phyloP scores from a whole-genome alignment of 2,797 vertebrate genomes.

The Anolis apletophallus region DNA sequence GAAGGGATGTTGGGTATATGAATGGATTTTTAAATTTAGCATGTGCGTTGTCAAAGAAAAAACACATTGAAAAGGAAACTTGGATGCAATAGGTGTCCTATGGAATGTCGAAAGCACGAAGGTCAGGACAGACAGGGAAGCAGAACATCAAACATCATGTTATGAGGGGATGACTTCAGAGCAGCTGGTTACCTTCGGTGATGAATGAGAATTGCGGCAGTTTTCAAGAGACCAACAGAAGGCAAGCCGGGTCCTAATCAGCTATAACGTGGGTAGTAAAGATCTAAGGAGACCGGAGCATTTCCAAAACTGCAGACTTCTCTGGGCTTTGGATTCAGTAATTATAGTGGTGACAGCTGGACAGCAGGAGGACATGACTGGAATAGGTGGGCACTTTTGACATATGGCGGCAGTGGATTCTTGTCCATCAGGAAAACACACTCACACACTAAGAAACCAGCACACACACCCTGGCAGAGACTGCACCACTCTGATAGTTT shows the following conservation, averaged over 20 bases:
- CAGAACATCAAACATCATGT: constrained; percentile 21
- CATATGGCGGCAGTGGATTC: constrained; percentile 73
- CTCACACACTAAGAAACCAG: constrained; percentile 38
- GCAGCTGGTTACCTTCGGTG: constrained; percentile 63
- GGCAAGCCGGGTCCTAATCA: constrained; percentile 79
- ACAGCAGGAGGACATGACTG: constrained; percentile 74
- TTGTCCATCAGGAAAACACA: constrained; percentile 66
- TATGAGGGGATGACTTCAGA: constrained; percentile 27
- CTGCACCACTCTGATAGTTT: not conserved
- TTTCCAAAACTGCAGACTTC: constrained; percentile 74
- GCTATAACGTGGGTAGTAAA: constrained; percentile 81
- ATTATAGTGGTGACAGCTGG: constrained; percentile 80
- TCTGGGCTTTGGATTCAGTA: constrained; percentile 70
- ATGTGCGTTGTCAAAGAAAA: not conserved
- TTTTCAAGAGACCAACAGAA: constrained; percentile 83
- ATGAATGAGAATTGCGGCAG: constrained; percentile 80
- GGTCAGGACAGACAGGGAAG: constrained; percentile 26
- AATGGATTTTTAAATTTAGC: not conserved
- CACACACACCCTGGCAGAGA: constrained; percentile 49
- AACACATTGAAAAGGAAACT: not conserved
- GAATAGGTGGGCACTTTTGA: constrained; percentile 74
- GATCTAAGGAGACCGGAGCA: constrained; percentile 79
- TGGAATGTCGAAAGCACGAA: constrained; percentile 28
- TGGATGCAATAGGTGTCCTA: not conserved
- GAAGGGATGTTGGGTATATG: not conserved